Evolutionary conservation across 2,113 vertebrate genomes (phyloP).

Genomic region (human (Homo sapiens)): GRCh38 chr1:247342501-247343000

Average conservation of each 20-base stretch:
- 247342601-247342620: not conserved
- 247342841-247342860: not conserved
- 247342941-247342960: not conserved
- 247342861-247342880: not conserved
- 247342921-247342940: not conserved
- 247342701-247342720: not conserved
- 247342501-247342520: not conserved
- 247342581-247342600: not conserved
- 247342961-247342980: not conserved
- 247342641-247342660: not conserved
- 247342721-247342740: not conserved
- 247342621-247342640: not conserved
- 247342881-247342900: not conserved
- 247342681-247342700: not conserved
- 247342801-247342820: not conserved
- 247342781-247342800: not conserved
- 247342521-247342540: not conserved
- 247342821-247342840: not conserved
- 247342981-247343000: not conserved
- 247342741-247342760: not conserved
- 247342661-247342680: not conserved
- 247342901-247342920: not conserved
- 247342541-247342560: not conserved
- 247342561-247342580: not conserved
- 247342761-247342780: not conserved